Evolutionary conservation across 1,140 invertebrate species (phyloP).

Genomic region (Harlomillsia oculata): DNA sequence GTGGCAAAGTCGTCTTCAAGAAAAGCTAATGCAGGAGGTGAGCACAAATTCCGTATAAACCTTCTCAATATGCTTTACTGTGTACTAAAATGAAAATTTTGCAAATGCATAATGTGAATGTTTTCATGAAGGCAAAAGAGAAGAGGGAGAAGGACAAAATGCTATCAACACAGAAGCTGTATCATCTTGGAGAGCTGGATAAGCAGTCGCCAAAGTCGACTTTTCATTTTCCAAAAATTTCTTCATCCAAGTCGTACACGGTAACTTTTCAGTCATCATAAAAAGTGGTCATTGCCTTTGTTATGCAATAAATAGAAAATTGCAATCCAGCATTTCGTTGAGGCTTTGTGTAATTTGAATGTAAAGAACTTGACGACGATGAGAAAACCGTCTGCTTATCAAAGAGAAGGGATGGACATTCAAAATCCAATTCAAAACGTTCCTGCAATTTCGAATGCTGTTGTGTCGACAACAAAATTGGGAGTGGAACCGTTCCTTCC

Average conservation of each 20-base stretch:
- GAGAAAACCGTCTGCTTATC: background rate
- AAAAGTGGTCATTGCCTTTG: too few relatives aligned
- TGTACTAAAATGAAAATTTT: background rate
- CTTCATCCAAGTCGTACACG: background rate
- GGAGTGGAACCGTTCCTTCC: background rate
- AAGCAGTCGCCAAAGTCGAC: background rate
- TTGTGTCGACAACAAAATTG: background rate
- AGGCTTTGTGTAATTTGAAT: too few relatives aligned
- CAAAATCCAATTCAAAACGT: background rate
- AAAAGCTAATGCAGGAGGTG: slow-evolving; percentile 8
- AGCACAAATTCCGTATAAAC: background rate
- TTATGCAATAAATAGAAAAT: too few relatives aligned
- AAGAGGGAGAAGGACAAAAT: background rate
- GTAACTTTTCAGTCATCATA: too few relatives aligned
- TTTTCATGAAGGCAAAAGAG: too few relatives aligned
- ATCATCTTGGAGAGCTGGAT: background rate
- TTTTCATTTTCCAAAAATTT: slow-evolving; percentile 2
- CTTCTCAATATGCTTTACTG: background rate
- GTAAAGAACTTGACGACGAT: background rate
- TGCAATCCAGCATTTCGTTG: too few relatives aligned
- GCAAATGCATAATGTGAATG: too few relatives aligned
- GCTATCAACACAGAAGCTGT: background rate
- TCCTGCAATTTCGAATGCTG: background rate
- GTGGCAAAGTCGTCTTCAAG: slow-evolving; percentile 7
- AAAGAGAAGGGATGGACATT: background rate